A percentile compares a stretch with the other conserved stretches of the same genome.
Conservation (phyloP, 92 coral and sea anemone species). For the Hydrozoanthus gracilis region DNA sequence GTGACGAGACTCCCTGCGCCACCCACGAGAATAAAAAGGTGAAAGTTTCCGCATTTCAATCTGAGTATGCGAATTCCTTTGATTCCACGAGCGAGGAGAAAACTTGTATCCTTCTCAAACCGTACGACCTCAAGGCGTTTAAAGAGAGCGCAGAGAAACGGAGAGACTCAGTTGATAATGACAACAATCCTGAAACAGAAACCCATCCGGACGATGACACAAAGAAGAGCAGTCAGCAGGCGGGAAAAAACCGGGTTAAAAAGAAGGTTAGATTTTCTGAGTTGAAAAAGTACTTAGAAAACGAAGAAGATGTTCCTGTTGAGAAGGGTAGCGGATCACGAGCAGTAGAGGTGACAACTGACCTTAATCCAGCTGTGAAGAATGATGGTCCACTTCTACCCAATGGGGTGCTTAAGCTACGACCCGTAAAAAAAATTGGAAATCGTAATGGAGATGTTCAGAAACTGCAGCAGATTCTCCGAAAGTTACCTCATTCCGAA, state of each 20-base stretch:
- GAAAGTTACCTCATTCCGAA: not conserved
- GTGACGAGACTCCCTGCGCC: not conserved
- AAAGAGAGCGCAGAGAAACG: not conserved
- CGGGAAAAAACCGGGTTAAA: not conserved
- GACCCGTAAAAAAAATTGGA: too few relatives aligned
- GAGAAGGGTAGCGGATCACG: not conserved
- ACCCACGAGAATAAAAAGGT: not conserved
- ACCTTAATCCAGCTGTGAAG: too few relatives aligned
- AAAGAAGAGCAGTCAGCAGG: not conserved
- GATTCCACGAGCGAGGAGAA: not conserved
- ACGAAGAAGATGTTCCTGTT: not conserved
- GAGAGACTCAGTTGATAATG: not conserved
- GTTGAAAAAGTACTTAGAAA: not conserved
- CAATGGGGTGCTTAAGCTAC: too few relatives aligned
- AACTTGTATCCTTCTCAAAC: slow-evolving; percentile 17
- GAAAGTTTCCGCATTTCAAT: slow-evolving; percentile 20
- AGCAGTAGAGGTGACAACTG: too few relatives aligned
- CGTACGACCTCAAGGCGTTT: slow-evolving; percentile 12
- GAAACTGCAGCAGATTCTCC: too few relatives aligned
- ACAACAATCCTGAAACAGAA: not conserved
- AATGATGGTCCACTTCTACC: too few relatives aligned
- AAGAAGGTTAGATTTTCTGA: too few relatives aligned
- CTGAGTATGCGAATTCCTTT: not conserved
- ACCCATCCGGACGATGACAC: not conserved
- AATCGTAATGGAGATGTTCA: too few relatives aligned